Base-by-base conservation (phyloP, 2,113 vertebrate genomes). In the Hydropotes inermis region DNA sequence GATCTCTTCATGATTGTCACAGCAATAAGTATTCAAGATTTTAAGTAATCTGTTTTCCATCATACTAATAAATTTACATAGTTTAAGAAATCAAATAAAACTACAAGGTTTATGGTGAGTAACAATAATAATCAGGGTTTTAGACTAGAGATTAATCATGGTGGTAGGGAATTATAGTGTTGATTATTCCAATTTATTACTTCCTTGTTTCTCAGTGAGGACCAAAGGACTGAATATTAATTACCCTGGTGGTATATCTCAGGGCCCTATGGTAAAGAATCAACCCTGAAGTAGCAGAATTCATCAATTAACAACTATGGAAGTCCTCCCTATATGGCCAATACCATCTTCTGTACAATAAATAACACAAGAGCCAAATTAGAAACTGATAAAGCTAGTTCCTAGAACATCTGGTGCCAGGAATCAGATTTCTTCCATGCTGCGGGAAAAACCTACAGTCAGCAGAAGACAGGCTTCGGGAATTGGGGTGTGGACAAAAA, bases 371-470 rank as follows among this genome's bases (percentile, higher is more conserved):
- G 30, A 96, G 91, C 50, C 85, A 95, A 96, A 95, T 87, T 47
- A 97, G 91, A 84, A 97, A 74, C 81, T 78, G 70, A 95, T 94
- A 88, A 88, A 97, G 86, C 94, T 58, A 94, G 91, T 94, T 98
- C 93, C 96, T 74, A 57, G 97, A 95, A 96, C 81, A 97, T 89
- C 55, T 78, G 95, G 55, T 87, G 85, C 74, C 61, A 78, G 86
- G 96, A 96, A 94, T 96, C 97, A 91, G 78, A 91, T 97, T 96
- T 97, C 94, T 97, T 91, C 52, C 43, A 27, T 15, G 78, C 13
- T 64, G 28, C 6, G 6, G 33, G 81, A 33, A 94, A 95, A 91
- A 33, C 30, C 79, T 91, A 83, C 25, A 92, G 70, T 96, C 95
- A 98, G 90, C 97, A 95, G 61, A 96, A 94, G 39, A 93, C 16